A percentile compares a stretch with the other conserved stretches of the same genome.
Evolutionary conservation across 2,797 vertebrate genomes (phyloP).

Genomic region (Morus bassanus): DNA sequence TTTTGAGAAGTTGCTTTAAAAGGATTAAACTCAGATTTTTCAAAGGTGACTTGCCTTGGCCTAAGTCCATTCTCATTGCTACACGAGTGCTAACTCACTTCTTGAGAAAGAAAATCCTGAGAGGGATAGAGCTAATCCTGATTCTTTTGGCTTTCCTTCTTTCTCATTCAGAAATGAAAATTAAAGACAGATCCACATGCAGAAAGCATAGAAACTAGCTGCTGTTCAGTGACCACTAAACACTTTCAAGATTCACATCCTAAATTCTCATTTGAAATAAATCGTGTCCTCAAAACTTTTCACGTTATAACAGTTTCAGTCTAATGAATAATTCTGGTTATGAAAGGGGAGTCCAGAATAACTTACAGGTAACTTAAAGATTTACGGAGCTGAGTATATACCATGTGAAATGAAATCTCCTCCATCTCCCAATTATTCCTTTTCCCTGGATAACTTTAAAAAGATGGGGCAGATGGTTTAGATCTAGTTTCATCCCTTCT

Average conservation of each 20-base stretch:
- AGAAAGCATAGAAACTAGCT: background rate
- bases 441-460: background rate
- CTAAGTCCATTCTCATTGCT: background rate
- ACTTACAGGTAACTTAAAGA: background rate
- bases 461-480: background rate
- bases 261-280: slow-evolving; percentile 19
- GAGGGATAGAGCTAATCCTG: background rate
- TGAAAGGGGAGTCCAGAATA: background rate
- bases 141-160: background rate
- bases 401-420: background rate
- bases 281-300: background rate
- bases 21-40: background rate
- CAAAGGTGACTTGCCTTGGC: background rate
- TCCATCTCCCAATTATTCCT: background rate
- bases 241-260: background rate
- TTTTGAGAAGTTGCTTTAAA: background rate
- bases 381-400: background rate
- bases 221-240: background rate
- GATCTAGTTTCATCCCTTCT: background rate
- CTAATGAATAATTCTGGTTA: slow-evolving; percentile 17
- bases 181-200: background rate
- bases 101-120: background rate
- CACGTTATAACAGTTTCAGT: background rate
- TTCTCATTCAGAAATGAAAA: background rate
- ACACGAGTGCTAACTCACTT: background rate